phyloP scores from a whole-genome alignment of 64 coral and sea anemone species.

The Porites australiensis region DNA sequence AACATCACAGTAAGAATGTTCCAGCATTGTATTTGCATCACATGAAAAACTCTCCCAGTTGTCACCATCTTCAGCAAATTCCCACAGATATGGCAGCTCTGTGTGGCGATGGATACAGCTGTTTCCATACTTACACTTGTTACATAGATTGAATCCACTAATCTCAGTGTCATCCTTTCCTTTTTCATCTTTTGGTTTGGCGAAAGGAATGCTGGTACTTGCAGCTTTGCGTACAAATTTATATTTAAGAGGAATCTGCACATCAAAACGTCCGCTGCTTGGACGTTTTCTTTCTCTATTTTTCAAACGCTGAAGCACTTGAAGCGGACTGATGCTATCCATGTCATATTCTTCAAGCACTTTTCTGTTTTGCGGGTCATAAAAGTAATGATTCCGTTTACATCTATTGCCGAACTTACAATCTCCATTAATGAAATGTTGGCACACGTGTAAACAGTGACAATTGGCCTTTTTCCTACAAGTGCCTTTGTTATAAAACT shows the following conservation, averaged over 20 bases:
- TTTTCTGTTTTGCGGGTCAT: slow-evolving; percentile 57
- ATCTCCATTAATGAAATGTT: slow-evolving; percentile 79
- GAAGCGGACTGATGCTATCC: neutral
- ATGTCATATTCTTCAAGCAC: slow-evolving; percentile 59
- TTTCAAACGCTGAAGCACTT: slow-evolving; percentile 50
- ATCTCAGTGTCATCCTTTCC: slow-evolving; percentile 63
- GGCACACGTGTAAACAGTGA: slow-evolving; percentile 82
- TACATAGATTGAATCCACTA: neutral
- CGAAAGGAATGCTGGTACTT: neutral
- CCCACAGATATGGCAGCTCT: slow-evolving; percentile 20
- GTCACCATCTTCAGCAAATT: slow-evolving; percentile 21
- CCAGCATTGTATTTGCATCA: slow-evolving; percentile 63
- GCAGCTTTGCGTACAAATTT: neutral
- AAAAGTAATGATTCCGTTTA: slow-evolving; percentile 71
- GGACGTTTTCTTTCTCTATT: slow-evolving; percentile 43
- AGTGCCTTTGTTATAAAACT: slow-evolving; percentile 86
- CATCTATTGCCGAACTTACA: slow-evolving; percentile 70
- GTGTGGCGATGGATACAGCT: no score
- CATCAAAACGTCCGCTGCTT: slow-evolving; percentile 57
- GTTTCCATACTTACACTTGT: no score
- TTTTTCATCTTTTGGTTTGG: neutral
- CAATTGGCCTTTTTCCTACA: slow-evolving; percentile 76
- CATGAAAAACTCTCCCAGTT: slow-evolving; percentile 65
- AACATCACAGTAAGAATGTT: slow-evolving; percentile 62
- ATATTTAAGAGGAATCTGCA: neutral